A percentile compares a stretch with the other conserved stretches of the same genome.
phyloP scores from a whole-genome alignment of 2,113 vertebrate genomes.

The Phylloscopus trochilus region DNA sequence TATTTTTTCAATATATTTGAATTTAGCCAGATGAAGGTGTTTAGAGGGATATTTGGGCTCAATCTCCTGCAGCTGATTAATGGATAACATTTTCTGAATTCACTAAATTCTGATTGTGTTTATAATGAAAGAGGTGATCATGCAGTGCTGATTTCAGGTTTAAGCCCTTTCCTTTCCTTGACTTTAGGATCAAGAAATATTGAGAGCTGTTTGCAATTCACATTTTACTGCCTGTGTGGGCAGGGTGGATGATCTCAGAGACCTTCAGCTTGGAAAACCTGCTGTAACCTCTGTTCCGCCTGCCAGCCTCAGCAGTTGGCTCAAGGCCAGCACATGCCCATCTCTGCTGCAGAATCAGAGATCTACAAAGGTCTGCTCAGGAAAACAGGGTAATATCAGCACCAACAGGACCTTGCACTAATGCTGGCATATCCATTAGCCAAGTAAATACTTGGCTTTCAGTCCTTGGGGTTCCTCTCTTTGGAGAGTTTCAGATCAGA shows the following conservation, averaged over 20 bases:
- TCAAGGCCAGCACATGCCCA: neutral
- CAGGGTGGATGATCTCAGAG: neutral
- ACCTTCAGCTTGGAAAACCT: neutral
- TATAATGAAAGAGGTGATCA: neutral
- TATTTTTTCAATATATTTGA: neutral
- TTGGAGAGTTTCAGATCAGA: neutral
- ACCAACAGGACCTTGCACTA: neutral
- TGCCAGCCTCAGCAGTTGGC: neutral
- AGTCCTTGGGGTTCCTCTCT: neutral
- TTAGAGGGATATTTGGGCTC: neutral
- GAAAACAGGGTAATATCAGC: neutral
- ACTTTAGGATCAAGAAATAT: neutral
- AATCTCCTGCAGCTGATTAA: neutral
- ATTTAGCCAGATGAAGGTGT: neutral
- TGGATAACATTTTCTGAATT: neutral
- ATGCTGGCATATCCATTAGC: neutral
- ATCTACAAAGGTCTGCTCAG: neutral
- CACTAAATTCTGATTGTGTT: neutral
- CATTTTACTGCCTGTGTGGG: neutral
- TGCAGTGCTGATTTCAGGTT: neutral
- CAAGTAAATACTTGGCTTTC: neutral
- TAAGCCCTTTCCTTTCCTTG: neutral
- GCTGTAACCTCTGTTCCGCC: neutral
- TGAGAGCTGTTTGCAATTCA: neutral
- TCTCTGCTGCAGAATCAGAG: neutral